phyloP scores from a whole-genome alignment of 2,113 vertebrate species.

The Microtus ochrogaster region DNA sequence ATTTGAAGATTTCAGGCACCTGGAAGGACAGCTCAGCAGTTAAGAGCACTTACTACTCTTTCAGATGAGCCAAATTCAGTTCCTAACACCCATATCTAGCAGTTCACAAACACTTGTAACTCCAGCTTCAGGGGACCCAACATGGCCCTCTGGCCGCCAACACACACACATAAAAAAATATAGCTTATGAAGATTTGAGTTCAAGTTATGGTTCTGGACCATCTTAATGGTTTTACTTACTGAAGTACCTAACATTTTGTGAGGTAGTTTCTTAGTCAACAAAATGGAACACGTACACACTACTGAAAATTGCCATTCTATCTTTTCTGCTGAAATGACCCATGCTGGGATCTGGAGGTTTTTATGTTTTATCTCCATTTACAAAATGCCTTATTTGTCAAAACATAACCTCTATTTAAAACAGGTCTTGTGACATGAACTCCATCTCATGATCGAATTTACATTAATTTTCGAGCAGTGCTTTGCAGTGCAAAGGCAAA shows the following conservation, averaged over 20 bases:
- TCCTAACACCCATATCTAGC: neutral
- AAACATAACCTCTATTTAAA: neutral
- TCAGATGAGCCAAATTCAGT: neutral
- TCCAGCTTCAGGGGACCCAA: neutral
- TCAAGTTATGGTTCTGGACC: neutral
- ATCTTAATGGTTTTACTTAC: neutral
- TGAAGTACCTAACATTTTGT: neutral
- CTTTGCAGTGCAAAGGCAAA: neutral
- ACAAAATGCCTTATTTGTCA: neutral
- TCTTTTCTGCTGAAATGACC: neutral
- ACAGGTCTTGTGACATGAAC: neutral
- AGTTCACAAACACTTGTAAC: neutral
- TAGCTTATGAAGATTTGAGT: neutral
- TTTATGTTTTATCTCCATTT: neutral
- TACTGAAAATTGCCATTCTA: neutral
- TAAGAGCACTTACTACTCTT: neutral
- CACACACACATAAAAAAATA: neutral
- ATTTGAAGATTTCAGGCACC: neutral
- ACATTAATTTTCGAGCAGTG: neutral
- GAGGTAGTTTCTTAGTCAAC: neutral
- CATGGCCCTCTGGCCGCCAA: too few relatives aligned
- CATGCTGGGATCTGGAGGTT: neutral
- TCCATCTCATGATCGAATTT: neutral
- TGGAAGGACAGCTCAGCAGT: neutral
- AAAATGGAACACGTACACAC: neutral